phyloP scores from a whole-genome alignment of 2,888 invertebrate species.

The Pyrrhosoma nymphula region DNA sequence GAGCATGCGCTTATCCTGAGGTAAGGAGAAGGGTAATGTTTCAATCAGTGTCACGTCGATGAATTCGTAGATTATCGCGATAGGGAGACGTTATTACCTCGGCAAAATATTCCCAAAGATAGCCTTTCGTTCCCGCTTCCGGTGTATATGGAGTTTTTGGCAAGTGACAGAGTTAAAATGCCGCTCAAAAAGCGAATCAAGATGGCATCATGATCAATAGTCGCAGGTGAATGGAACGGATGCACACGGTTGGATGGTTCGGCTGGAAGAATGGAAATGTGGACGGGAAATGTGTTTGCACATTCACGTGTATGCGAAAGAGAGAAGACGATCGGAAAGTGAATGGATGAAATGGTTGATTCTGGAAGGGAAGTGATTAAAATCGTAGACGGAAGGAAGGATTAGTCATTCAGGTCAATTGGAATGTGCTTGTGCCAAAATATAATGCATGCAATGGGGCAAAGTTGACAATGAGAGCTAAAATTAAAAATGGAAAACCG shows the following conservation, averaged over 20 bases:
- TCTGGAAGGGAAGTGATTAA: background rate
- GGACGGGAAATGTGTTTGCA: background rate
- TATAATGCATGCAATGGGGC: no score
- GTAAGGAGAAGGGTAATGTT: background rate
- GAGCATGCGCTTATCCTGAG: background rate
- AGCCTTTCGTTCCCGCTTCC: background rate
- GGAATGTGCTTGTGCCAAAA: background rate
- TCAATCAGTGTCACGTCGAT: background rate
- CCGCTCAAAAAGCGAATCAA: background rate
- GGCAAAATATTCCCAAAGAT: background rate
- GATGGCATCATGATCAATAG: constrained; percentile 6
- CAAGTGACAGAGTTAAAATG: background rate
- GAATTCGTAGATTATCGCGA: background rate
- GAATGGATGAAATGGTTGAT: background rate
- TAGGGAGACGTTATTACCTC: background rate
- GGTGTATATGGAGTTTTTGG: background rate
- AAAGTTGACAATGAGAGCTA: no score
- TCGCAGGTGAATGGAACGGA: background rate
- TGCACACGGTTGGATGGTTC: background rate
- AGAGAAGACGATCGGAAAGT: background rate
- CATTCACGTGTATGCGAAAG: background rate
- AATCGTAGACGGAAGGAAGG: background rate
- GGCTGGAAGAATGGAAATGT: background rate
- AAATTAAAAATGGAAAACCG: no score
- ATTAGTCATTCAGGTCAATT: background rate